phyloP scores from a whole-genome alignment of 2,797 vertebrate genomes.

The Molossus molossus region DNA sequence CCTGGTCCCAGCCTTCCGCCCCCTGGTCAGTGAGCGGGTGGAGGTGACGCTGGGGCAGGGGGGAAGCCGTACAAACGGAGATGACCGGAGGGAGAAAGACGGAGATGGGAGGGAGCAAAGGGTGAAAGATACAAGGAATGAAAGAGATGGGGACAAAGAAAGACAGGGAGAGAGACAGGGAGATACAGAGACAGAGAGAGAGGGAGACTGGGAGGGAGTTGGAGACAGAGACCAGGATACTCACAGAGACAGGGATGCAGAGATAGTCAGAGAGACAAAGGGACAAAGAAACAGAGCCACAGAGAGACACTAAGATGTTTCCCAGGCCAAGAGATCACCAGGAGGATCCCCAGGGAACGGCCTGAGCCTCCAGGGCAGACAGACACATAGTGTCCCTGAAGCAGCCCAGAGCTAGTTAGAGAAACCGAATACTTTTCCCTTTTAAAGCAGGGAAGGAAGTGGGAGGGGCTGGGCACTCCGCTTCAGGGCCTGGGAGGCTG shows the following conservation, averaged over 20 bases:
- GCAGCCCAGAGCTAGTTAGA: slow-evolving; percentile 61
- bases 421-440: slow-evolving; percentile 84
- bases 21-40: background rate
- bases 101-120: background rate
- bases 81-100: no score
- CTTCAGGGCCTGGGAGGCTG: background rate
- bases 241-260: background rate
- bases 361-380: slow-evolving; percentile 24
- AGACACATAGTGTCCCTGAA: slow-evolving; percentile 63
- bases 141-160: no score
- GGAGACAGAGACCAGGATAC: background rate
- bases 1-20: background rate
- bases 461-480: slow-evolving; percentile 62
- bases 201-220: background rate
- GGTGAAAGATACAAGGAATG: background rate
- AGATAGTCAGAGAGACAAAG: background rate
- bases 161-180: no score
- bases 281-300: background rate
- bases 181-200: background rate
- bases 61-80: background rate
- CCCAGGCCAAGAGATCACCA: background rate
- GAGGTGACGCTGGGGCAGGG: no score
- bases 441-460: slow-evolving; percentile 86
- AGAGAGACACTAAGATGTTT: background rate
- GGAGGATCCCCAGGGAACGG: slow-evolving; percentile 65